Conservation (phyloP, 1,140 invertebrate genomes). For the Carposina sasakii region DNA sequence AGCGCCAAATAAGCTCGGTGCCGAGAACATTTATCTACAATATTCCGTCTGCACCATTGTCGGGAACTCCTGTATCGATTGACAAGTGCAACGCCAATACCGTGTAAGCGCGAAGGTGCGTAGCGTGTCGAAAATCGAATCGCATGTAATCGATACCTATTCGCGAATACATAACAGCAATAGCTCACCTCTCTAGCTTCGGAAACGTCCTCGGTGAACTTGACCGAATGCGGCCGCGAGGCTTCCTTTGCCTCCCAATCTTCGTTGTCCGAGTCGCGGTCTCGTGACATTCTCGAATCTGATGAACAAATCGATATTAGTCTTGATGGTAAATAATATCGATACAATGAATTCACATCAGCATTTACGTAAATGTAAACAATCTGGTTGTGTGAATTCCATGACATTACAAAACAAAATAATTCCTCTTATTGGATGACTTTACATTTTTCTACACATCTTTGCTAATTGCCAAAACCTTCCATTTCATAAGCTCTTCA, state of each 20-base stretch:
- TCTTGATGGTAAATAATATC: too few species aligned
- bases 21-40: constrained; percentile 33
- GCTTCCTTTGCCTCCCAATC: constrained; percentile 86
- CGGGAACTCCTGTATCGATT: constrained; percentile 29
- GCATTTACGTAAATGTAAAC: too few species aligned
- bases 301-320: constrained; percentile 24
- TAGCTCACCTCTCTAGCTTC: constrained; percentile 82
- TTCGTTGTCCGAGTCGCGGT: constrained; percentile 76
- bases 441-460: too few species aligned
- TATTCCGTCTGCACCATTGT: constrained; percentile 40
- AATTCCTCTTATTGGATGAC: too few species aligned
- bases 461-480: too few species aligned
- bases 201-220: constrained; percentile 88
- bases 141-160: too few species aligned
- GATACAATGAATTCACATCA: too few species aligned
- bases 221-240: constrained; percentile 88
- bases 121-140: too few species aligned
- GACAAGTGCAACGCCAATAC: constrained; percentile 25
- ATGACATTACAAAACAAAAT: too few species aligned
- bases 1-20: constrained; percentile 54
- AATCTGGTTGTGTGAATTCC: too few species aligned
- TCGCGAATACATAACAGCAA: constrained; percentile 62
- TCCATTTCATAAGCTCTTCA: too few species aligned
- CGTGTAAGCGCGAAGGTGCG: constrained; percentile 27
- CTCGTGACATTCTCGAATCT: constrained; percentile 53